A percentile compares a stretch with the other conserved stretches of the same genome.
phyloP scores from a whole-genome alignment of 1,140 invertebrate genomes.

The Sminthurides bifidus region DNA sequence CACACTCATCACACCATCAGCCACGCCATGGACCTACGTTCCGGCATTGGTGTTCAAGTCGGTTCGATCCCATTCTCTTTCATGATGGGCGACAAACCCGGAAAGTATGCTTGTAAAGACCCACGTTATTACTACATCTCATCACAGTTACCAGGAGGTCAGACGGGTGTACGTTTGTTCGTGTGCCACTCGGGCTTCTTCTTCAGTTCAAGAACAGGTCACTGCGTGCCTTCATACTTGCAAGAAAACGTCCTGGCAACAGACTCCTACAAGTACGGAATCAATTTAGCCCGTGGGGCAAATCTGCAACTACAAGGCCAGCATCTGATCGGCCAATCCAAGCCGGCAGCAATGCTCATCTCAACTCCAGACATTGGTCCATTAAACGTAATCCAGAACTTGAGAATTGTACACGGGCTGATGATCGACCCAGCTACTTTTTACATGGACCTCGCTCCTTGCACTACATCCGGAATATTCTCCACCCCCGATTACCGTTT shows the following conservation, averaged over 20 bases:
- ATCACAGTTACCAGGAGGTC: not conserved
- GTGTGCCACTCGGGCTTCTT: slow-evolving; percentile 29
- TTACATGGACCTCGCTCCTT: slow-evolving; percentile 15
- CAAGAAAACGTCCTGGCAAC: slow-evolving; percentile 23
- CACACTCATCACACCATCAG: slow-evolving; percentile 17
- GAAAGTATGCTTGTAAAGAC: slow-evolving; percentile 20
- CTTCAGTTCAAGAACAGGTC: slow-evolving; percentile 18
- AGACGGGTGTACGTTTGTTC: slow-evolving; percentile 14
- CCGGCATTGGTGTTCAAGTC: slow-evolving; percentile 18
- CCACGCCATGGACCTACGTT: slow-evolving; percentile 19
- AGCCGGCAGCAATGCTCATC: not conserved
- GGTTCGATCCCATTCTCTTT: slow-evolving; percentile 22
- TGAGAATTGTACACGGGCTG: slow-evolving; percentile 16
- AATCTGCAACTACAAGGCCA: slow-evolving; percentile 5
- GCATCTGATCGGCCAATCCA: not conserved
- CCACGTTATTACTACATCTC: slow-evolving; percentile 25
- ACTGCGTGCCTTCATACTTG: slow-evolving; percentile 25
- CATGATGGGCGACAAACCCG: slow-evolving; percentile 5
- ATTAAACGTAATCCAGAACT: not conserved
- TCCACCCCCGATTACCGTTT: slow-evolving; percentile 27
- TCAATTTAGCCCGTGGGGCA: slow-evolving; percentile 11
- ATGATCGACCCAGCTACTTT: not conserved
- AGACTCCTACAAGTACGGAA: slow-evolving; percentile 17
- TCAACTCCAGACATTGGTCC: slow-evolving; percentile 8
- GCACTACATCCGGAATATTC: slow-evolving; percentile 7